These are phyloP conservation scores for Chloroclysta siterata DNA, from an alignment of 2,888 invertebrate genomes.

Conservation along the genomic window DNA sequence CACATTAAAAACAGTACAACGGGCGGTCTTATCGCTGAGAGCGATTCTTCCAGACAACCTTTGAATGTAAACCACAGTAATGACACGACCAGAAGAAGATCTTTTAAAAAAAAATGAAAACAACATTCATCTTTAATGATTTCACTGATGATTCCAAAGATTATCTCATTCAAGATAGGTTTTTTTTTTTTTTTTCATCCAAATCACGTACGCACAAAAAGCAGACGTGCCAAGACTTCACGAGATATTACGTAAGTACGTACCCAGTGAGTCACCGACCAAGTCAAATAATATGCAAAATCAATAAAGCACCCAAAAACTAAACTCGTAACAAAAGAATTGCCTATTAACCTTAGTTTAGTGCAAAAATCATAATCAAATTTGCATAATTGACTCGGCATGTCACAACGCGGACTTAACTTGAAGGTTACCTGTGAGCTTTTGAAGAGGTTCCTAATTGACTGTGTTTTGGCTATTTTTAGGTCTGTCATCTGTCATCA, in stretches of 20 bases:
- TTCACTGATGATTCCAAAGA: not conserved
- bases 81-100: too few species aligned
- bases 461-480: not conserved
- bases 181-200: constrained; percentile 11
- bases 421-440: constrained; percentile 10
- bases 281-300: constrained; percentile 22
- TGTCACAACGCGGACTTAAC: constrained; percentile 33
- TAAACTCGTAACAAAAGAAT: constrained; percentile 21
- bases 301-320: constrained; percentile 22
- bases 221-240: constrained; percentile 27
- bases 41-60: too few species aligned
- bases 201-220: constrained; percentile 24
- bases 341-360: constrained; percentile 23
- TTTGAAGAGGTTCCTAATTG: constrained; percentile 3
- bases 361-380: constrained; percentile 33
- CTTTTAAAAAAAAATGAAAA: too few species aligned
- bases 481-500: too few species aligned
- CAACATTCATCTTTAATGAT: too few species aligned
- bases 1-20: too few species aligned
- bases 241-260: constrained; percentile 17
- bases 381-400: constrained; percentile 36
- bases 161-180: constrained; percentile 9
- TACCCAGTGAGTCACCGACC: constrained; percentile 21
- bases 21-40: too few species aligned
- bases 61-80: too few species aligned